These are phyloP conservation scores for Sminthurides bifidus DNA, from an alignment of 1,140 invertebrate species.

Conservation along the genomic window DNA sequence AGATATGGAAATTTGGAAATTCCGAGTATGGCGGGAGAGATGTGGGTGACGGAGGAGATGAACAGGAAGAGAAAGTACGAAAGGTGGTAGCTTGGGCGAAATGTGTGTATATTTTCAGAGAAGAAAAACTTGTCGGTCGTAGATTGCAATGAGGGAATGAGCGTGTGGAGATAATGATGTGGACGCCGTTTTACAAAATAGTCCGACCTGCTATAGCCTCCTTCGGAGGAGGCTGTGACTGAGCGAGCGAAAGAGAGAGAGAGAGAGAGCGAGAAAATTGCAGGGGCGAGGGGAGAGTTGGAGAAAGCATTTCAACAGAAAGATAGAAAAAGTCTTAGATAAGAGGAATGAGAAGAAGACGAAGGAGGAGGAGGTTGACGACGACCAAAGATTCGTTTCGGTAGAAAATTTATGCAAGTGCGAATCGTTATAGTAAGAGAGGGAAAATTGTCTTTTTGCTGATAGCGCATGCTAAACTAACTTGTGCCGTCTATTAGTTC, in stretches of 20 bases:
- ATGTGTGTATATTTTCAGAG: too few species aligned
- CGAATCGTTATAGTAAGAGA: conserved; percentile 27
- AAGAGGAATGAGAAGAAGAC: conserved; percentile 35
- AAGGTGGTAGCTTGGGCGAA: background rate
- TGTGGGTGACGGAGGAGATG: too few species aligned
- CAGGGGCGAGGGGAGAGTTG: conserved; percentile 28
- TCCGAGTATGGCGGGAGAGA: too few species aligned
- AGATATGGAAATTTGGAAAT: too few species aligned
- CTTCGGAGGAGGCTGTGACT: too few species aligned
- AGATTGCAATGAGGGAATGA: background rate
- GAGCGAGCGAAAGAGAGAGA: background rate
- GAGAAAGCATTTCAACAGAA: conserved; percentile 32
- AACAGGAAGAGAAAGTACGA: background rate
- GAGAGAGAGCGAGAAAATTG: conserved; percentile 1
- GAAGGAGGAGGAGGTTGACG: conserved; percentile 23
- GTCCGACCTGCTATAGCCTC: too few species aligned
- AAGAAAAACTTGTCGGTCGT: background rate
- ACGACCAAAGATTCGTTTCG: conserved; percentile 14
- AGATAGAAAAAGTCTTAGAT: background rate
- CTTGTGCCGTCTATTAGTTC: conserved; percentile 31
- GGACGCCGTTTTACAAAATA: too few species aligned
- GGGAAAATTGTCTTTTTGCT: conserved; percentile 32
- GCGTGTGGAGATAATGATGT: too few species aligned
- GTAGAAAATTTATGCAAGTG: conserved; percentile 27
- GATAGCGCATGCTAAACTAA: conserved; percentile 33